Base-by-base conservation (phyloP, 1,140 invertebrate species). In the Ditylenchus dipsaci region DNA sequence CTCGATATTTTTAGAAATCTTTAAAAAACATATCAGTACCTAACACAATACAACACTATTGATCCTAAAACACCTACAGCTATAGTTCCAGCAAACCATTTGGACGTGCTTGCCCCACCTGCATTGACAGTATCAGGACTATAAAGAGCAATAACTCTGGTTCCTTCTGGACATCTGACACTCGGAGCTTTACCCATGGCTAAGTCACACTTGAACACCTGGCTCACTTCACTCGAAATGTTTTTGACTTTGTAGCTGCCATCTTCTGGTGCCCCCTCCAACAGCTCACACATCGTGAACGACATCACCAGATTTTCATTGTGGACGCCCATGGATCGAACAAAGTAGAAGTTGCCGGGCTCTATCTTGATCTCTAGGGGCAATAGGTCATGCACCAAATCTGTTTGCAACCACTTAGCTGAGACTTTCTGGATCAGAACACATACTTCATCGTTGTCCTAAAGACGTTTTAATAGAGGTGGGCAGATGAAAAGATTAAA, bases 91-190 rank as follows among this genome's bases (percentile, higher is more conserved):
- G 66, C 57, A 43, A 70, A 49, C 19, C 1, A 57, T 17, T 43
- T 17, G 49, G 17, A 71, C 15, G n/a, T 21, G 21, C 21, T 38
- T 15, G 17, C 42, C 29, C 38, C 56, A 61, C 1, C 59, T 8
- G 5, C 59, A 43, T 43, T 43, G 29, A 7, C 21, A 30, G 29
- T 27, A 23, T n/a, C n/a, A 23, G 42, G 42, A n/a, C 30, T 67
- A 49, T 58, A 65, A 8, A 58, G 29, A 42, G 68, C 68, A 8
- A 70, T 45, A 57, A 70, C 58, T 5, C 68, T 65, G 3, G 68
- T 70, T 17, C 68, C 68, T 45, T 70, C 68, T 26, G 68, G 68
- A 59, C 68, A 70, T 11, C 68, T 47, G 17, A 70, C 60, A 19
- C 47, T 58, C 11, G 68, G 68, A 15, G 68, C 63, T n/a, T 68